Conservation (phyloP, 1,140 invertebrate genomes). For the Drosophila kohkoa region DNA sequence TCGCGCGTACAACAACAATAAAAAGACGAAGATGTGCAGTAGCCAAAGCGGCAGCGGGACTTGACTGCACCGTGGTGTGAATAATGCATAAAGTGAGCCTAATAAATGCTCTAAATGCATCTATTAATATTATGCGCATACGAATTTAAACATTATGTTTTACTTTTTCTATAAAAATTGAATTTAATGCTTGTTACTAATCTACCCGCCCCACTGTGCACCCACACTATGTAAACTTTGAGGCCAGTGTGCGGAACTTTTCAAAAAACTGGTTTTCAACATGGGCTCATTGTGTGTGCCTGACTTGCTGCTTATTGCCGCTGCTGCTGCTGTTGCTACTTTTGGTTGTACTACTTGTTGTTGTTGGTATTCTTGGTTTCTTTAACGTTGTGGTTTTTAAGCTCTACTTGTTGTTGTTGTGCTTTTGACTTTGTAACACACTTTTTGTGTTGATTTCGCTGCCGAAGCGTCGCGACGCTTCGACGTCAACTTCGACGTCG, state of each 20-base stretch:
- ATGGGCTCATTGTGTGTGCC: constrained; percentile 61
- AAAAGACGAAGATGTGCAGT: constrained; percentile 49
- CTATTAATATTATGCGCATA: neutral
- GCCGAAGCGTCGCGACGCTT: constrained; percentile 24
- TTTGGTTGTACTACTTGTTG: constrained; percentile 41
- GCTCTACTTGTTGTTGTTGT: constrained; percentile 74
- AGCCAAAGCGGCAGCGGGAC: constrained; percentile 42
- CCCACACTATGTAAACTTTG: constrained; percentile 54
- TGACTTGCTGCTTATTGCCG: constrained; percentile 52
- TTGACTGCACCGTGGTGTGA: constrained; percentile 46
- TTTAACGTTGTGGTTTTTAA: constrained; percentile 69
- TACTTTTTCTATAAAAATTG: neutral
- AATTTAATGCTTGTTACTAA: neutral
- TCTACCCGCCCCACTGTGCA: constrained; percentile 44
- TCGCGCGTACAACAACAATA: constrained; percentile 57
- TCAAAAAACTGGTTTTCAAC: constrained; percentile 73
- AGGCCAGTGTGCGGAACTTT: constrained; percentile 77
- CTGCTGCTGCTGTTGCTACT: constrained; percentile 34
- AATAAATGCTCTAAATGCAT: neutral
- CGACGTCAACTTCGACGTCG: constrained; percentile 22
- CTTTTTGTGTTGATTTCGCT: constrained; percentile 77
- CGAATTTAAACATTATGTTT: neutral
- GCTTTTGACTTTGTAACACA: constrained; percentile 82
- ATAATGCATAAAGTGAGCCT: neutral
- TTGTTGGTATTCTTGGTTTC: constrained; percentile 69